phyloP scores from a whole-genome alignment of 2,113 vertebrate species.

The Sylvilagus bachmani region DNA sequence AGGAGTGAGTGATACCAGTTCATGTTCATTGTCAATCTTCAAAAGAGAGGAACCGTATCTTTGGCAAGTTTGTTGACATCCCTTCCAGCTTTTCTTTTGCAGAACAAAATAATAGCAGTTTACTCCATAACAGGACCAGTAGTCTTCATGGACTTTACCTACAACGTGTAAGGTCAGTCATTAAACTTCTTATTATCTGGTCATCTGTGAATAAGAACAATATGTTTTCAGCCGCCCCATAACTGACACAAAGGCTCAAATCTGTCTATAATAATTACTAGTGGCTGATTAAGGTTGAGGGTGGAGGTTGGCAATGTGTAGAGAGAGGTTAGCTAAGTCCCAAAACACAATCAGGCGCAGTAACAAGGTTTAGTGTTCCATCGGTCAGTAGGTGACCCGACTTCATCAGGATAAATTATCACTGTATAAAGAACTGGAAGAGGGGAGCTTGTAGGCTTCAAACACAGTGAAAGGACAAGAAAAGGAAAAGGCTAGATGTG shows the following conservation, averaged over 20 bases:
- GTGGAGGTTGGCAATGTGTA: too few relatives aligned
- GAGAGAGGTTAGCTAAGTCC: too few relatives aligned
- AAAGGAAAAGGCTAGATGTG: too few relatives aligned
- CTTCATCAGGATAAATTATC: too few relatives aligned
- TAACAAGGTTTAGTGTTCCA: too few relatives aligned
- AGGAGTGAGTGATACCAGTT: slow-evolving; percentile 40
- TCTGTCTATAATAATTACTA: neutral
- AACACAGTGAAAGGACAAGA: too few relatives aligned
- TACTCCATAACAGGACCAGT: neutral
- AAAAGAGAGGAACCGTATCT: neutral
- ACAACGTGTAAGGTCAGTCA: neutral
- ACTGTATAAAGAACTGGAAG: too few relatives aligned
- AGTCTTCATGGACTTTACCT: neutral
- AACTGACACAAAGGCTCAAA: neutral
- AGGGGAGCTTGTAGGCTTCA: too few relatives aligned
- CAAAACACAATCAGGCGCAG: too few relatives aligned
- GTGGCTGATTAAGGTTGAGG: too few relatives aligned
- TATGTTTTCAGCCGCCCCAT: neutral
- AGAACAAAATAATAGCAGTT: slow-evolving; percentile 54
- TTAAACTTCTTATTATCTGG: neutral
- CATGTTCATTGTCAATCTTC: slow-evolving; percentile 23
- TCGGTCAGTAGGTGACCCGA: too few relatives aligned
- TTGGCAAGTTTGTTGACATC: neutral
- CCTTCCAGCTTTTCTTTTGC: neutral
- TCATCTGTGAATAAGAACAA: neutral